Evolutionary conservation across 2,113 vertebrate species (phyloP), one percentile per base, ranked within the genome.

Genomic region (Melanostigma gelatinosum): DNA sequence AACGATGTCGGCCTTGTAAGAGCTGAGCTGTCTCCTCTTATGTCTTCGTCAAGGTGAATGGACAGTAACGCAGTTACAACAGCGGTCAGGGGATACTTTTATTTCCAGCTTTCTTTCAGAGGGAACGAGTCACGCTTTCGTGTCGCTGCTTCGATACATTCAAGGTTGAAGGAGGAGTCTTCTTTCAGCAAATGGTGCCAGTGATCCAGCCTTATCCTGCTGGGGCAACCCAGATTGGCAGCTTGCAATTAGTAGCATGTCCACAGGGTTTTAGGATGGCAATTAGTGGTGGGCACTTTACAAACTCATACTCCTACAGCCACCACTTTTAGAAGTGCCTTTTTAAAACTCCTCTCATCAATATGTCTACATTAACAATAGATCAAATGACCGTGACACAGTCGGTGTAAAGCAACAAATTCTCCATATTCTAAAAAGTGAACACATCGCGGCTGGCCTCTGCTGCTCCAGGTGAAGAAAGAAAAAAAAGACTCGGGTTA

Each of bases 161-260:
- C 65, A 80, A 87, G 77, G 77, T 90, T 80, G 67, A 82, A 80
- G 78, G 76, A 65, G 69, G 80, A 80, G 79, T 80, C 82, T 81
- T 87, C 55, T 92, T 84, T 75, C 61, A 89, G 79, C 13, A 65
- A 84, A 82, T 3, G 66, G 83, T 88, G 87, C 79, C 88, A 79
- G 67, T 32, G 85, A 79, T 84, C 74, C 87, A 79, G 52, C 74
- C 82, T 71, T 48, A 64, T 86, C 85, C 79, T 81, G 80, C 78
- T 68, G 75, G 63, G 73, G 11, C 90, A 88, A 89, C 91, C 90
- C 82, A 93, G 84, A 87, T 93, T 78, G 82, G 79, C 73, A 68
- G 55, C 3, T 32, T 29, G 24, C 79, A 92, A 90, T 94, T 92
- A 92, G 86, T 64, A 68, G 80, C 62, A 58, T 50, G 83, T 89